Base-by-base conservation (phyloP, 2,113 vertebrate species). In the Tenrec ecaudatus region DNA sequence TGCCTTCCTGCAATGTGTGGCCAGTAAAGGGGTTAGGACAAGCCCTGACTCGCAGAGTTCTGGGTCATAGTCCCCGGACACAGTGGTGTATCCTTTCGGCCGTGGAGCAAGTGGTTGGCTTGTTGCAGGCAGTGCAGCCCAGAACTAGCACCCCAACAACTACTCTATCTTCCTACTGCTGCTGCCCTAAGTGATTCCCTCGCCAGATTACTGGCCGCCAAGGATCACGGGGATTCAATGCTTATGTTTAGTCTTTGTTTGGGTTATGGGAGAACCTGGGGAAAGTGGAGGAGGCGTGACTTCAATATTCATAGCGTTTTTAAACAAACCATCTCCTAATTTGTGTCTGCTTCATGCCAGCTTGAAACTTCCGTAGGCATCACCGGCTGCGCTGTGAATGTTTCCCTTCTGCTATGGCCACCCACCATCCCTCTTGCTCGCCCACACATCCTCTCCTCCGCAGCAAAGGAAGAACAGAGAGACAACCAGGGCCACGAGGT, bases 401-500 rank as follows among this genome's bases (percentile, higher is more conserved):
- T 60, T 88, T 78, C 66, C 22, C 86, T 92, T 19, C 22, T 36
- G 93, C 95, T 60, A 19, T 94, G 86, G 91, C 40, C 82, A 25
- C 69, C 4, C 19, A 1, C 69, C 57, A 62, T 40, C 38, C 12
- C 17, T 25, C 88, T 31, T 31, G 64, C 93, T 94, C 73, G 93
- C 88, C 40, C 81, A 12, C 68, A 38, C 20, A 11, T 6, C 62
- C 80, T 84, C 57, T 64, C n/a, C 27, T 25, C 25, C 0, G 79
- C 31, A 31, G 84, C 79, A 4, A 53, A 31, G 64, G 68, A 64
- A 79, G 38, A 33, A 43, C 80, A 83, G 96, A 71, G 80, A 76
- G 94, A 87, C 97, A 92, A 95, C 97, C 40, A 47, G 92, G 79
- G 93, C 77, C 91, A 22, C 78, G 11, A 22, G 83, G 73, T 22